Base-by-base conservation (phyloP, 2,888 invertebrate species). In the Andrena chrysosceles region DNA sequence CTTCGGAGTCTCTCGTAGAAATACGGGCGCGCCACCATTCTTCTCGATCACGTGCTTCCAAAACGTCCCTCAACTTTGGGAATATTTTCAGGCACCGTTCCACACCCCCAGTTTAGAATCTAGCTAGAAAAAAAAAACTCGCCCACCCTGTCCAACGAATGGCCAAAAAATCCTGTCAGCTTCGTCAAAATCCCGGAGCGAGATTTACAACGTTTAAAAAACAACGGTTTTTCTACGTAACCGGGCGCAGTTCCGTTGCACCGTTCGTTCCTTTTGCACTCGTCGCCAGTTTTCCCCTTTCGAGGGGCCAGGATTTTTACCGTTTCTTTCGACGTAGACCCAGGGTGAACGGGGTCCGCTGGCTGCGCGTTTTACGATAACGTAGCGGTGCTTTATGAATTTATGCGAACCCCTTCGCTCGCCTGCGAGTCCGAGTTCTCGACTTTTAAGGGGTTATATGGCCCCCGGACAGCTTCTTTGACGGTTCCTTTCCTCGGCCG, bases 371-470 rank as follows among this genome's bases (percentile, higher is more conserved):
- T 86, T 87, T 77, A 86, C 75, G 72, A 80, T 75, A 85, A 62
- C 84, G 79, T 87, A 91, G 88, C 90, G 89, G 90, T 90, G 90
- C 90, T 93, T 93, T 92, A 92, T 92, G 92, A 93, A 93, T 92
- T 91, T 92, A 91, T 91, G 89, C 85, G 83, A 74, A 87, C 80
- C 81, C 76, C 20, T 72, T 84, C 33, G 52, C 20, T 72, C 8
- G 85, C 86, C 90, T 84, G 85, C 89, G 85, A 89, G 89, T 81
- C 69, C 56, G 56, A 42, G 42, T 69, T 87, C 67, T 86, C 77
- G 70, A 83, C 85, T 89, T 85, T 82, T 79, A 91, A 87, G 86
- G 42, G 87, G 87, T 90, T 90, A 83, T 87, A 87, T 84, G 85
- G 79, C 70, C 62, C 29, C 89, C 88, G 87, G 88, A 88, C 88